These are phyloP conservation scores for Cheilosia soror DNA, from an alignment of 2,888 invertebrate species.

Conservation along the genomic window DNA sequence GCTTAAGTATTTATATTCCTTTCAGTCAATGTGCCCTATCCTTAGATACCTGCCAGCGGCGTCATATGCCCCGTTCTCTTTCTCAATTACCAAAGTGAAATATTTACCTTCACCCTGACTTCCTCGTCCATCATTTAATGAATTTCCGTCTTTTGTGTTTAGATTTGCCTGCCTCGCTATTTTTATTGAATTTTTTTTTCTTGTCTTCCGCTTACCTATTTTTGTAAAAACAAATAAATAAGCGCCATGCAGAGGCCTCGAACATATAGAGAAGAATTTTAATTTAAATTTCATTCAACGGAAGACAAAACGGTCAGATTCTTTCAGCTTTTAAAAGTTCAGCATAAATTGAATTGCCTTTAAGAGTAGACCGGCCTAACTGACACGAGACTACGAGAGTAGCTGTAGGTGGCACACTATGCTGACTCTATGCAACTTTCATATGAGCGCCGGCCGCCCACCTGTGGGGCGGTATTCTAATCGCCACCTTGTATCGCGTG, in stretches of 20 bases:
- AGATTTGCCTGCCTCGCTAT: constrained; percentile 23
- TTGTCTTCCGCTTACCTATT: constrained; percentile 35
- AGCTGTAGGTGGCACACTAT: neutral
- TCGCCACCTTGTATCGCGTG: constrained; percentile 45
- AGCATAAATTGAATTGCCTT: constrained; percentile 54
- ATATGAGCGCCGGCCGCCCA: neutral
- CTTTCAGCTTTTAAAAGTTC: constrained; percentile 35
- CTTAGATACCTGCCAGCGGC: neutral
- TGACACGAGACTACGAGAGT: neutral
- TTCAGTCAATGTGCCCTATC: neutral
- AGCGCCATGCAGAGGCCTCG: constrained; percentile 36
- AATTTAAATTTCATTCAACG: constrained; percentile 45
- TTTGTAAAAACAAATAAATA: constrained; percentile 40
- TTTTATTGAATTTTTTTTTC: constrained; percentile 22
- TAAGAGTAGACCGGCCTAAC: constrained; percentile 1
- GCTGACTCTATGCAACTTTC: neutral
- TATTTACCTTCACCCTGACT: neutral
- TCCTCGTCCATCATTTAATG: constrained; percentile 17
- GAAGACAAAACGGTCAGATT: constrained; percentile 26
- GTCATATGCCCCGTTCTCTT: constrained; percentile 1
- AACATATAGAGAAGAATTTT: constrained; percentile 54
- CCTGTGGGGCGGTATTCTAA: constrained; percentile 31
- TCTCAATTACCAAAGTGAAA: neutral
- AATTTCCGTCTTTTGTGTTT: constrained; percentile 18
- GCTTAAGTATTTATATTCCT: constrained; percentile 16